A percentile compares a stretch with the other conserved stretches of the same genome.
These are phyloP conservation scores for Hydrozoanthus tunicans DNA, from an alignment of 64 coral and sea anemone genomes.

Conservation along the genomic window DNA sequence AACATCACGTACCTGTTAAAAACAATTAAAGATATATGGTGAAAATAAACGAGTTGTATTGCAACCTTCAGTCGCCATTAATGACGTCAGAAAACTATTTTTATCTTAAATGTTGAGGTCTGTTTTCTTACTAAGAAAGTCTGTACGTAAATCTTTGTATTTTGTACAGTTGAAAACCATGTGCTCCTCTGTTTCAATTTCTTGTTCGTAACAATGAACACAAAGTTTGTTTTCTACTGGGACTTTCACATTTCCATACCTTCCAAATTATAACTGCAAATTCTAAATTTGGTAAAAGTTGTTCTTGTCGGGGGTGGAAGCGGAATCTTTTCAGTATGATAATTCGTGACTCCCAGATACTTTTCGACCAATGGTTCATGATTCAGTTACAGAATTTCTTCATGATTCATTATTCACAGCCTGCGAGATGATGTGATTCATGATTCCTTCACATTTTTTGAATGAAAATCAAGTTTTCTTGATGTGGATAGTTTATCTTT, in stretches of 20 bases:
- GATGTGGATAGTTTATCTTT: background rate
- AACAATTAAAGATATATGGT: too few relatives aligned
- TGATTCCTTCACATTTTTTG: too few relatives aligned
- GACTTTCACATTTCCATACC: background rate
- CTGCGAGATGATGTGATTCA: too few relatives aligned
- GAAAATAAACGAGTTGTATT: background rate
- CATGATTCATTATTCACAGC: too few relatives aligned
- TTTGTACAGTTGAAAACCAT: constrained; percentile 17
- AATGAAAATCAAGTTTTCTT: background rate
- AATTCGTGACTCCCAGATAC: too few relatives aligned
- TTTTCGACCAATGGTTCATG: too few relatives aligned
- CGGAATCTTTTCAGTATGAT: too few relatives aligned
- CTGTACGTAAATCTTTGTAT: background rate
- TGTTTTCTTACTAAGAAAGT: background rate
- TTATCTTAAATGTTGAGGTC: background rate
- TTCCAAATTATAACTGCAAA: background rate
- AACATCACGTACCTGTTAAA: too few relatives aligned
- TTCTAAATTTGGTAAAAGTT: background rate
- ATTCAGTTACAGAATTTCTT: too few relatives aligned
- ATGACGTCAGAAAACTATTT: background rate
- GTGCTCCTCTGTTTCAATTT: background rate
- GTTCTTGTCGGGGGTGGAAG: background rate
- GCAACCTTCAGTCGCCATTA: background rate
- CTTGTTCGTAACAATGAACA: background rate
- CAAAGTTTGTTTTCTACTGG: constrained; percentile 15